Percentiles rank a stretch among this genome's conserved stretches.
Evolutionary conservation across 2,797 vertebrate species (phyloP).

Genomic region (Todus mexicanus): DNA sequence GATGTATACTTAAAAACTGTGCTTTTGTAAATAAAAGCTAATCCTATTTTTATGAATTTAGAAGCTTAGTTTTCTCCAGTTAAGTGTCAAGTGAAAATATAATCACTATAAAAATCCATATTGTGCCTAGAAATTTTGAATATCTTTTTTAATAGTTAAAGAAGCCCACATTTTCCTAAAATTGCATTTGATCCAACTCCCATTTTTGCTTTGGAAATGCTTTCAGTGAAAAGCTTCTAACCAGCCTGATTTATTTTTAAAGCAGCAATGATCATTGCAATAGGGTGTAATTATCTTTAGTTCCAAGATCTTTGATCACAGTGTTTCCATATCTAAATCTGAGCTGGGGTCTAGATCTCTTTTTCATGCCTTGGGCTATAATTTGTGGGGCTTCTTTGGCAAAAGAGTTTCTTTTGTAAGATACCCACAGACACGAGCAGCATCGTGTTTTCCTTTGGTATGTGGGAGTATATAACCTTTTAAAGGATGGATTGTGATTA

Average conservation of each 20-base stretch:
- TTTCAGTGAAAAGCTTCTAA: constrained; percentile 12
- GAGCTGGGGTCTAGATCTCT: constrained; percentile 20
- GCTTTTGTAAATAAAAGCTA: not conserved
- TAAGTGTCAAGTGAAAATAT: not conserved
- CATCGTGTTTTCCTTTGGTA: not conserved
- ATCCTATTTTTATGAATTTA: not conserved
- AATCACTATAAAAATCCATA: not conserved
- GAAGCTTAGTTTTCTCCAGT: not conserved
- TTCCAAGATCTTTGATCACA: constrained; percentile 58
- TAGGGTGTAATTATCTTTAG: constrained; percentile 41
- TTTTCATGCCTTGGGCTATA: constrained; percentile 10
- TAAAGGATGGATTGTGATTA: not conserved
- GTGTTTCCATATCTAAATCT: constrained; percentile 16
- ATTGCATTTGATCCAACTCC: not conserved
- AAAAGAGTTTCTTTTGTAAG: not conserved
- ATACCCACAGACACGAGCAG: not conserved
- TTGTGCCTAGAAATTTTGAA: not conserved
- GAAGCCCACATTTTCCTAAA: not conserved
- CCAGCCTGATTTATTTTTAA: constrained; percentile 46
- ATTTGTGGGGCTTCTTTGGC: constrained; percentile 1
- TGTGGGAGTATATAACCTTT: not conserved
- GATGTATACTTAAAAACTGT: not conserved
- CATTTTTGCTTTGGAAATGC: not conserved
- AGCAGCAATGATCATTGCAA: not conserved
- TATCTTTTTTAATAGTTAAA: not conserved